phyloP scores from a whole-genome alignment of 2,888 invertebrate genomes.

The Drosophila merina region DNA sequence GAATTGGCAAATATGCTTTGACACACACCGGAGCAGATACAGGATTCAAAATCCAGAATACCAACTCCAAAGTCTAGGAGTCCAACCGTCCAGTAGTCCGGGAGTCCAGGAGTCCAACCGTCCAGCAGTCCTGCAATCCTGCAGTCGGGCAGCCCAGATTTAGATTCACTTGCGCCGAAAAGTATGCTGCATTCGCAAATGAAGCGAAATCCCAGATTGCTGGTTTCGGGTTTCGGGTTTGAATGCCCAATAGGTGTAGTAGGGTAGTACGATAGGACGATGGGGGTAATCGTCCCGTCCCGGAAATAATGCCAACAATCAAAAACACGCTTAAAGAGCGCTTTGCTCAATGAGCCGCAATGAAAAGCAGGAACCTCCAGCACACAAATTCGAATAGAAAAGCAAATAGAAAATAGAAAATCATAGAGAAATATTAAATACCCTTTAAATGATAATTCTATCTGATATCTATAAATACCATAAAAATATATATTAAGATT shows the following conservation, averaged over 20 bases:
- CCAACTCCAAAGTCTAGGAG: neutral
- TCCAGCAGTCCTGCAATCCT: too few species aligned
- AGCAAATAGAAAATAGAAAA: neutral
- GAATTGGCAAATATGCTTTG: slow-evolving; percentile 63
- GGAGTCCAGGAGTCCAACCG: neutral
- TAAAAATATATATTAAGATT: too few species aligned
- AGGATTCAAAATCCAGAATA: slow-evolving; percentile 26
- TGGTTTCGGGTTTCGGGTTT: neutral
- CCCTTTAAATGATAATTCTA: neutral
- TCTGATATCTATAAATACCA: too few species aligned
- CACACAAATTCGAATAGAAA: slow-evolving; percentile 3
- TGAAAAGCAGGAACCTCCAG: slow-evolving; percentile 23
- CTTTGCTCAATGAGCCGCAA: slow-evolving; percentile 39
- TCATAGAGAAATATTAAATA: neutral
- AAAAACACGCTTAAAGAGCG: slow-evolving; percentile 37
- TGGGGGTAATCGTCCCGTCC: slow-evolving; percentile 5
- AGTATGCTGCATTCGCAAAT: slow-evolving; percentile 11
- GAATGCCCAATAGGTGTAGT: neutral
- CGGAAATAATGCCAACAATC: slow-evolving; percentile 39
- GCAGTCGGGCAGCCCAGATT: slow-evolving; percentile 24
- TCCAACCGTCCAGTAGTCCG: neutral
- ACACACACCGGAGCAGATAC: slow-evolving; percentile 33
- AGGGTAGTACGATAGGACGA: neutral
- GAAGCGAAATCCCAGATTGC: neutral
- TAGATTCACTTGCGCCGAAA: slow-evolving; percentile 35